phyloP scores from a whole-genome alignment of 2,113 vertebrate species.

The Chauna torquata region DNA sequence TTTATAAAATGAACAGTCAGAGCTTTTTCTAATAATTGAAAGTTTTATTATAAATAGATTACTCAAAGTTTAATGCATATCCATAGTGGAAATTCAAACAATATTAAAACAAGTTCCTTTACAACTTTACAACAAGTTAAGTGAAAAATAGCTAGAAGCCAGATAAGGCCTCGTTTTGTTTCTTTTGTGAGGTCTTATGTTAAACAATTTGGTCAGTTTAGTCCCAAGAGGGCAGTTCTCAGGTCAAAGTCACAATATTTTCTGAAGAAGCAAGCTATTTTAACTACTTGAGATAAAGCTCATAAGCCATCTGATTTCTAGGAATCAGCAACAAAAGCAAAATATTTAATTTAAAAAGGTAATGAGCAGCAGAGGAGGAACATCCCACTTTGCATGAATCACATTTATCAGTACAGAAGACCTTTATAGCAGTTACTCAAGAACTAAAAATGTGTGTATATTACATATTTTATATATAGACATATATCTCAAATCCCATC shows the following conservation, averaged over 20 bases:
- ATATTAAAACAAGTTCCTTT: background rate
- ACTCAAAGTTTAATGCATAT: background rate
- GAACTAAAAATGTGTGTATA: background rate
- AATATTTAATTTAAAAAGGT: background rate
- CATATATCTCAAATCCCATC: background rate
- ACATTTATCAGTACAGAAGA: background rate
- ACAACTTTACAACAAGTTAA: background rate
- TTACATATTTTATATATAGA: background rate
- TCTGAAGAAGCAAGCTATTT: background rate
- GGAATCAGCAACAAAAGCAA: background rate
- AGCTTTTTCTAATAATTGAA: background rate
- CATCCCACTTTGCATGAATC: background rate
- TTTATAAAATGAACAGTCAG: background rate
- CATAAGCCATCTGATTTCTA: background rate
- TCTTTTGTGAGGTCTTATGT: background rate
- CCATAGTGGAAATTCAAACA: background rate
- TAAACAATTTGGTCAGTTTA: background rate
- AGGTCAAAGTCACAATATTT: background rate
- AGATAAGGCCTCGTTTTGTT: background rate
- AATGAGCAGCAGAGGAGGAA: background rate
- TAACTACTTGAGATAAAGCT: background rate
- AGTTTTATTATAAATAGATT: constrained; percentile 34
- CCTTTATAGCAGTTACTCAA: background rate
- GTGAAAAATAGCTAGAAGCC: background rate
- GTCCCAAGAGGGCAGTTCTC: background rate